A percentile compares a stretch with the other conserved stretches of the same genome.
These are phyloP conservation scores for Botia almorhae DNA, from an alignment of 2,797 vertebrate species.

Conservation along the genomic window DNA sequence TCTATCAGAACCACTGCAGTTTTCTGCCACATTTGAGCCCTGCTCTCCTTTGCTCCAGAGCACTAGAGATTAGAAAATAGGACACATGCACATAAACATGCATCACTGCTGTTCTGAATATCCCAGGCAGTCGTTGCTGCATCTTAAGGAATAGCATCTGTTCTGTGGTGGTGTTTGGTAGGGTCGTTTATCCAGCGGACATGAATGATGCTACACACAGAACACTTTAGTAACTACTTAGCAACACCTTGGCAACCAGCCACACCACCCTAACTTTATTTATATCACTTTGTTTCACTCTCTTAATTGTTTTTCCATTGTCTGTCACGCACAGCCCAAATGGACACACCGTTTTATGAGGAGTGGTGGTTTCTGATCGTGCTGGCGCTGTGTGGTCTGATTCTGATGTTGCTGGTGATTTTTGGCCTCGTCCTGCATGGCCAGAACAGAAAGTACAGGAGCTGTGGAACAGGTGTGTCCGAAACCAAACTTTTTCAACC, in stretches of 20 bases:
- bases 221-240: not conserved
- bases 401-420: constrained; percentile 86
- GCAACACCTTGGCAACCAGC: not conserved
- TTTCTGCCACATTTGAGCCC: constrained; percentile 53
- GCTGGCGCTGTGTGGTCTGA: constrained; percentile 87
- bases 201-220: not conserved
- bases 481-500: not conserved
- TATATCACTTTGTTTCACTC: not conserved
- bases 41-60: constrained; percentile 34
- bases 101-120: constrained; percentile 12
- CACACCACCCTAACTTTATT: not conserved
- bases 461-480: constrained; percentile 82
- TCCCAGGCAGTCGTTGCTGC: constrained; percentile 34
- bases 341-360: constrained; percentile 88
- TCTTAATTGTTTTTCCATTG: not conserved
- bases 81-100: constrained; percentile 2
- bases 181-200: not conserved
- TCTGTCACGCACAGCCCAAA: constrained; percentile 77
- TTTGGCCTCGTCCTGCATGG: constrained; percentile 87
- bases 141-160: constrained; percentile 41
- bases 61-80: constrained; percentile 43
- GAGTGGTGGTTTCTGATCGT: constrained; percentile 98
- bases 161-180: constrained; percentile 13
- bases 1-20: constrained; percentile 43
- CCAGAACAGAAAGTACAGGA: constrained; percentile 88